These are phyloP conservation scores for Equus przewalskii DNA, from an alignment of 2,113 vertebrate species.

Conservation along the genomic window DNA sequence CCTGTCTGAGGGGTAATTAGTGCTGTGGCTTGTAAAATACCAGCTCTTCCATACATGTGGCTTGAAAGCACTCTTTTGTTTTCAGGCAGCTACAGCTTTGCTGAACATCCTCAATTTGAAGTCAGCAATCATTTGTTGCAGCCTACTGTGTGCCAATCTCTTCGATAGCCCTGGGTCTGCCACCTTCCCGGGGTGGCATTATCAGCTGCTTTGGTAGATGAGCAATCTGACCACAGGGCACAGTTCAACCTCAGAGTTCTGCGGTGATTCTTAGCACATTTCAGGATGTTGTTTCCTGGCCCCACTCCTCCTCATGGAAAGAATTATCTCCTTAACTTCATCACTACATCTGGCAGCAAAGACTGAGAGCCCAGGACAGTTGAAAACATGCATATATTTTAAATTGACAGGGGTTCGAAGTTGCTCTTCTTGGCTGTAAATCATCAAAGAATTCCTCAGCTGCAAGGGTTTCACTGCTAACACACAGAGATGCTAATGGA, in stretches of 20 bases:
- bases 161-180: background rate
- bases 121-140: background rate
- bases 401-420: background rate
- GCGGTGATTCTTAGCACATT: background rate
- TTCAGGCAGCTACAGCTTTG: background rate
- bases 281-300: background rate
- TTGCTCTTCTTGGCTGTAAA: conserved; percentile 64
- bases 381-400: conserved; percentile 75
- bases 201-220: background rate
- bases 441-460: conserved; percentile 66
- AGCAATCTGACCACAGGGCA: background rate
- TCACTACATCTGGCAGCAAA: conserved; percentile 67
- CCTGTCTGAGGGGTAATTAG: background rate
- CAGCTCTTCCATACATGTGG: background rate
- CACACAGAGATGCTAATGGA: conserved; percentile 49
- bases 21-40: conserved; percentile 32
- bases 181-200: background rate
- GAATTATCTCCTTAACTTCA: conserved; percentile 65
- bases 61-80: background rate
- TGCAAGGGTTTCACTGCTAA: conserved; percentile 49
- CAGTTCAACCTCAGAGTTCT: background rate
- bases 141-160: background rate
- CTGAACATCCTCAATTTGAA: background rate
- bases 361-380: background rate
- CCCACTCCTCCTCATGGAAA: conserved; percentile 67